Conservation (phyloP, 30 jellyfish, hydroid and myxozoan species). For the Turritopsis dohrnii region DNA sequence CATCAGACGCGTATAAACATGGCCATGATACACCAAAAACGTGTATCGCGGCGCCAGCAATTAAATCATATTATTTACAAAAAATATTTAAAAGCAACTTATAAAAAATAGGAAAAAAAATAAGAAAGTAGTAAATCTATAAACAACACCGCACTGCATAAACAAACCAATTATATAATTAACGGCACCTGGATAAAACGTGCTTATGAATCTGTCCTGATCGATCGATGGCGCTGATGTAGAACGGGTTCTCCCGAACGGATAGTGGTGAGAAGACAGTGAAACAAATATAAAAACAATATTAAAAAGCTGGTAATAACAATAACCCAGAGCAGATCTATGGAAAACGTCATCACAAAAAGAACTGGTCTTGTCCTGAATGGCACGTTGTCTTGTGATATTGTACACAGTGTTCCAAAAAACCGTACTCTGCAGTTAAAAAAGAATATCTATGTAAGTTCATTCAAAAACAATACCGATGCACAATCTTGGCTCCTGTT, state of each 20-base stretch:
- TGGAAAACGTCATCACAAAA: too few species aligned
- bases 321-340: background rate
- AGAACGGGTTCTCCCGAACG: too few species aligned
- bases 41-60: background rate
- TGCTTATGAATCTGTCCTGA: too few species aligned
- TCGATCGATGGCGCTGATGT: too few species aligned
- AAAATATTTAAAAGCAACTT: too few species aligned
- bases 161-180: background rate
- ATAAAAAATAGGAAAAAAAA: too few species aligned
- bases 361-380: too few species aligned
- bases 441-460: background rate
- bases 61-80: background rate
- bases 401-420: background rate
- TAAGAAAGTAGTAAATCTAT: background rate
- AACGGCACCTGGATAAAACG: too few species aligned
- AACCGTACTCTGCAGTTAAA: background rate
- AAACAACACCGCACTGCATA: background rate
- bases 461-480: conserved; percentile 53
- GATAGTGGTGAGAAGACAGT: background rate
- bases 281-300: too few species aligned
- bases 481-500: conserved; percentile 69
- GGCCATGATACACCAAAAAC: background rate
- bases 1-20: background rate
- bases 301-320: background rate
- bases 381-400: too few species aligned